Evolutionary conservation across 1,140 invertebrate genomes (phyloP), one percentile per base, ranked within the genome.

Genomic region (Drosophila biarmipes): DNA sequence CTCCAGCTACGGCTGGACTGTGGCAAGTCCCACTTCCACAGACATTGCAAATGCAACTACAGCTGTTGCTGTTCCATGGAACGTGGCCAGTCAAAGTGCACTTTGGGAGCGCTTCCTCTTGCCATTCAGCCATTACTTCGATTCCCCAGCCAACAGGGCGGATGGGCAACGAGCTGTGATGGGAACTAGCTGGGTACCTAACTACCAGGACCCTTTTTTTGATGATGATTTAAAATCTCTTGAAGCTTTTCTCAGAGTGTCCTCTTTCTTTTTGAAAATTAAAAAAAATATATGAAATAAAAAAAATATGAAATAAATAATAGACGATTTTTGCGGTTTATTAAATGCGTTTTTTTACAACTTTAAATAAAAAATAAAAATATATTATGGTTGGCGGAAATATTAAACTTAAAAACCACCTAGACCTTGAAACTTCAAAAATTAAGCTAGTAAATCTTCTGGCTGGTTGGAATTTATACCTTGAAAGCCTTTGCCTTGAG

Each of bases 141-240:
- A 52, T 71, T 43, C 38, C 46, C 48, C 38, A 24, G 24, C 35
- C 46, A 72, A 38, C 54, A 11, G 40, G 63, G 57, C 63, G 66
- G 17, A 54, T 67, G 62, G 31, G 66, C n/a, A 49, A 66, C 57
- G 57, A 63, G 57, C 58, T 40, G 58, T 29, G 58, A 40, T 29
- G 52, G 14, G 2, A 57, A 40, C 31, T 29, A 15, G 35, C 24
- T 11, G 5, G 17, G 54, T n/a, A 57, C 34, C 14, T 38, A 12
- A 19, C 11, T n/a, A 4, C 6, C 15, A 10, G 27, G 17, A 17
- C 11, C 2, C 5, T 10, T 0, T 0, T 21, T 24, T 45, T 8
- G 12, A 11, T 17, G 8, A 15, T 15, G 38, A 8, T 15, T 15
- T 40, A 15, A 6, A 15, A 40, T 40, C 38, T 15, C n/a, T 4